phyloP scores from a whole-genome alignment of 1,140 invertebrate genomes.

The Eubasilissa regina region DNA sequence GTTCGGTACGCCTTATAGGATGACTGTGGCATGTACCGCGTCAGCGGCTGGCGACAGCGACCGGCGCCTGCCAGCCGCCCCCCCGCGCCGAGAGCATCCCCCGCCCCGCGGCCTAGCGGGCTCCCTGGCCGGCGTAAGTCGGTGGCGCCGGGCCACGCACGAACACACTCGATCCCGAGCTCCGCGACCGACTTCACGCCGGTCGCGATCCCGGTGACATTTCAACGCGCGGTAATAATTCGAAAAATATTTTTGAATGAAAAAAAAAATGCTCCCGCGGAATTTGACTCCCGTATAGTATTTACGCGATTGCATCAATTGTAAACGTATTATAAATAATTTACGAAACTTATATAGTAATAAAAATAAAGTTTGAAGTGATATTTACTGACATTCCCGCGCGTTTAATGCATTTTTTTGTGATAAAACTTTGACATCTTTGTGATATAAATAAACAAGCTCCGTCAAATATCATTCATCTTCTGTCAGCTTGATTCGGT shows the following conservation, averaged over 20 bases:
- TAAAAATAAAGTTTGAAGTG: too few relatives aligned
- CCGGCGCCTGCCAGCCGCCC: constrained; percentile 51
- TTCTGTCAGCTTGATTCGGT: too few relatives aligned
- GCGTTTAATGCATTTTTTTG: too few relatives aligned
- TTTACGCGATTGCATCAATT: too few relatives aligned
- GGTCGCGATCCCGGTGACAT: constrained; percentile 14
- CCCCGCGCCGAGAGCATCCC: constrained; percentile 28
- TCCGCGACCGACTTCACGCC: constrained; percentile 30
- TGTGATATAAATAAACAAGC: too few relatives aligned
- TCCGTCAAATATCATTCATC: too few relatives aligned
- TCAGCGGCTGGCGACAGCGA: constrained; percentile 58
- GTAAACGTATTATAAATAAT: too few relatives aligned
- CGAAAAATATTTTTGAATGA: constrained; percentile 9
- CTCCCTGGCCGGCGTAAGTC: constrained; percentile 40
- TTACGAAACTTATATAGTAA: too few relatives aligned
- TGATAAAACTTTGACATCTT: too few relatives aligned
- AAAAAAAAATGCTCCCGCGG: constrained; percentile 3
- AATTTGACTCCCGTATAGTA: background rate
- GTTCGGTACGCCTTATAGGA: background rate
- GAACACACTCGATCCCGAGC: constrained; percentile 29
- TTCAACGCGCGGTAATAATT: constrained; percentile 8
- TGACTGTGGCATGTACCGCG: constrained; percentile 3
- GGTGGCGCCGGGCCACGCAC: constrained; percentile 48
- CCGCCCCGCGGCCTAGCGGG: background rate
- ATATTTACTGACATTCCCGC: too few relatives aligned